These are phyloP conservation scores for Ochropacha duplaris DNA, from an alignment of 2,888 invertebrate genomes.

Conservation along the genomic window DNA sequence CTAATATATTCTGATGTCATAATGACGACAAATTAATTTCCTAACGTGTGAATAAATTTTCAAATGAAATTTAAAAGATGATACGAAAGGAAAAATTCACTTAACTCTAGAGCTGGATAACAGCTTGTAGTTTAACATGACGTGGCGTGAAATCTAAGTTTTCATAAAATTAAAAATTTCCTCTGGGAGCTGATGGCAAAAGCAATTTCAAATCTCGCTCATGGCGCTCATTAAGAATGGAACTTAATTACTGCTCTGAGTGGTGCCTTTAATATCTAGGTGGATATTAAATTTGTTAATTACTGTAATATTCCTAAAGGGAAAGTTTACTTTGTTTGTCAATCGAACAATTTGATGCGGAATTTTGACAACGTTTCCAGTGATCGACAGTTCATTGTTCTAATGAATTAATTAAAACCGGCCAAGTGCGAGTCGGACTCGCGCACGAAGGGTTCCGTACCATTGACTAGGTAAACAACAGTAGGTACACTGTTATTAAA, in stretches of 20 bases:
- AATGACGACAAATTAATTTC: background rate
- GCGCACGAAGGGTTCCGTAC: too few species aligned
- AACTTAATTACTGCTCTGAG: slow-evolving; percentile 26
- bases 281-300: slow-evolving; percentile 16
- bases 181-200: slow-evolving; percentile 6
- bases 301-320: background rate
- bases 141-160: background rate
- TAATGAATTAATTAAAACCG: too few species aligned
- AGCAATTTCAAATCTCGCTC: slow-evolving; percentile 20
- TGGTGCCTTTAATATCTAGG: slow-evolving; percentile 26
- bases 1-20: background rate
- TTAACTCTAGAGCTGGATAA: background rate
- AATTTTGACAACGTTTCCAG: background rate
- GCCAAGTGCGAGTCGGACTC: too few species aligned
- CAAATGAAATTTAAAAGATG: background rate
- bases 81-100: background rate
- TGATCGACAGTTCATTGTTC: background rate
- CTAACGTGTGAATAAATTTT: background rate
- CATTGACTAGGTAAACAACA: too few species aligned
- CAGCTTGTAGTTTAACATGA: background rate
- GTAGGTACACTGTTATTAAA: too few species aligned
- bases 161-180: background rate
- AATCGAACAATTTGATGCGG: background rate
- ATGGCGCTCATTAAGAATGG: slow-evolving; percentile 22
- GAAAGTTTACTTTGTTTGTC: background rate